Conservation (phyloP, 2,888 invertebrate genomes). For the Physocephala rufipes region DNA sequence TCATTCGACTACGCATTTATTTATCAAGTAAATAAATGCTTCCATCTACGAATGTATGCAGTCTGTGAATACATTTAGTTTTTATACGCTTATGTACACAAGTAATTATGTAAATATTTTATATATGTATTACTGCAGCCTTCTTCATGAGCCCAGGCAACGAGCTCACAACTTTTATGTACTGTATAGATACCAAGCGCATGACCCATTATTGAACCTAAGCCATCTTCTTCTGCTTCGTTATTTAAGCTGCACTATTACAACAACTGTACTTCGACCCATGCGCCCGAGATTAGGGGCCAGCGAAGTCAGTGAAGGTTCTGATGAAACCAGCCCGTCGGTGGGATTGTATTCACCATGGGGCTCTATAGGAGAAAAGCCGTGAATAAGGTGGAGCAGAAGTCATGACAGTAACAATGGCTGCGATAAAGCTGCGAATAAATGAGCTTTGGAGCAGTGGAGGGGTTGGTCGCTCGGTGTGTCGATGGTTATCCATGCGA, state of each 20-base stretch:
- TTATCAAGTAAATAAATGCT: neutral
- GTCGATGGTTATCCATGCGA: neutral
- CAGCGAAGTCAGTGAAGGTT: too few species aligned
- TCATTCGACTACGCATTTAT: neutral
- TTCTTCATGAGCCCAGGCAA: neutral
- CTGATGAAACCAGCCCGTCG: slow-evolving; percentile 43
- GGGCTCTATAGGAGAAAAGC: slow-evolving; percentile 54
- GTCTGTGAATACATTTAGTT: neutral
- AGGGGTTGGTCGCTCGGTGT: neutral
- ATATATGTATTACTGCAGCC: neutral
- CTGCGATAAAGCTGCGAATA: slow-evolving; percentile 55
- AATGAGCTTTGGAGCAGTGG: slow-evolving; percentile 25
- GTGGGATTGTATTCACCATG: slow-evolving; percentile 54
- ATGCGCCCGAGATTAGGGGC: slow-evolving; percentile 45
- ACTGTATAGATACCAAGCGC: slow-evolving; percentile 50
- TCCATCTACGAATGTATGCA: neutral
- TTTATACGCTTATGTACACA: neutral
- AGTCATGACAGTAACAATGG: slow-evolving; percentile 59
- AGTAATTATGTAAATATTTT: too few species aligned
- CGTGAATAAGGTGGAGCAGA: slow-evolving; percentile 63
- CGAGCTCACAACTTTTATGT: slow-evolving; percentile 11
- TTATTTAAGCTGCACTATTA: neutral
- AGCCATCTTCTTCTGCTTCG: slow-evolving; percentile 15
- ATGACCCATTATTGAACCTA: slow-evolving; percentile 61
- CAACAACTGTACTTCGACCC: slow-evolving; percentile 44